phyloP scores from a whole-genome alignment of 2,888 invertebrate genomes.

The Eucriotettix oculatus region DNA sequence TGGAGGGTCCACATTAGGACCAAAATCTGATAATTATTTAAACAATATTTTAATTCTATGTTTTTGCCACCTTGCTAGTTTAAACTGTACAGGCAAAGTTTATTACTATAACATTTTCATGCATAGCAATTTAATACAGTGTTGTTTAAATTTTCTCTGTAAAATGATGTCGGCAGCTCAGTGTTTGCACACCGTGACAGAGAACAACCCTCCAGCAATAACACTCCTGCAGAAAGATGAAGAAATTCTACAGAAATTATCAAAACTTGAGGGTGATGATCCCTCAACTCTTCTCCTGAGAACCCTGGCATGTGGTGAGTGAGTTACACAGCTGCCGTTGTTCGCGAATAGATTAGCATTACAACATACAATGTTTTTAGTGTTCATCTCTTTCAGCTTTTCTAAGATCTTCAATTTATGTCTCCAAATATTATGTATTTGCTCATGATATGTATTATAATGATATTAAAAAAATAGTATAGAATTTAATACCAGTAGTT shows the following conservation, averaged over 20 bases:
- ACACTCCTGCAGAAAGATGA: slow-evolving; percentile 33
- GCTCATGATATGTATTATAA: not conserved
- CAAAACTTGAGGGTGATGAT: slow-evolving; percentile 21
- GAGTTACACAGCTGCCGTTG: not conserved
- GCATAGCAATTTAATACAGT: not conserved
- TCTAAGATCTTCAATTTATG: too few species aligned
- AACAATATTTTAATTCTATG: too few species aligned
- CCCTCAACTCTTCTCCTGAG: slow-evolving; percentile 25
- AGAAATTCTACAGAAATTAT: slow-evolving; percentile 6
- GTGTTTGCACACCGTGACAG: slow-evolving; percentile 51
- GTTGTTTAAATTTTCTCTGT: slow-evolving; percentile 2
- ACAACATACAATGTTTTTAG: too few species aligned
- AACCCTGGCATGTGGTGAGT: slow-evolving; percentile 36
- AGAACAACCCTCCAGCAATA: slow-evolving; percentile 45
- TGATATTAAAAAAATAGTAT: not conserved
- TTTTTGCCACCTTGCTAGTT: too few species aligned
- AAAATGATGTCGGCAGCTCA: slow-evolving; percentile 33
- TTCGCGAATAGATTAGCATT: too few species aligned
- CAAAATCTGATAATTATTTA: too few species aligned
- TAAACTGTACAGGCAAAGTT: too few species aligned
- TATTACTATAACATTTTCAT: not conserved
- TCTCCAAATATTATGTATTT: not conserved
- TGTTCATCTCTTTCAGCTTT: too few species aligned
- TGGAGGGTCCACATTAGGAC: too few species aligned
- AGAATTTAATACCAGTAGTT: not conserved